These are phyloP conservation scores for Brachyptera risi DNA, from an alignment of 2,888 invertebrate genomes.

Conservation along the genomic window DNA sequence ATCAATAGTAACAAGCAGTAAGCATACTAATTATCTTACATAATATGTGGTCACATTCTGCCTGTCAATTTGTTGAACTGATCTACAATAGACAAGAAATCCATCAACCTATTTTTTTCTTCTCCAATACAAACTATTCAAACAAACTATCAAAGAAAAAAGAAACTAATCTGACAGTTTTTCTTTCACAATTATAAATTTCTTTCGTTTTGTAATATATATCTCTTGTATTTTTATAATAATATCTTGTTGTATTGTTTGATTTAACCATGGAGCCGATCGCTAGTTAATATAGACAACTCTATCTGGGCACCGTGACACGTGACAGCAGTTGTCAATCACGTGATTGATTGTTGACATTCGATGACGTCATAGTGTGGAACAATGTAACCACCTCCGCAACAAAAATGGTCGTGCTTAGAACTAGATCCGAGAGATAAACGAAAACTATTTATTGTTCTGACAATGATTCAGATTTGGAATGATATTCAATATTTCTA, in stretches of 20 bases:
- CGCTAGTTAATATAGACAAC: constrained; percentile 15
- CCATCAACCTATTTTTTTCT: not conserved
- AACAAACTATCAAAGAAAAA: not conserved
- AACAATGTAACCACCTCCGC: not conserved
- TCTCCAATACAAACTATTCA: not conserved
- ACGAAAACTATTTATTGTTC: no score
- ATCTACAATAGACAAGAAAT: no score
- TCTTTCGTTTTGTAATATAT: not conserved
- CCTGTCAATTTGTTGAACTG: no score
- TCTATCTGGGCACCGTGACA: constrained; percentile 3
- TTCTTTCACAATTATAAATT: constrained; percentile 14
- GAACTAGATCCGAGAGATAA: not conserved
- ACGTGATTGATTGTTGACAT: constrained; percentile 12
- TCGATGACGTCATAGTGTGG: not conserved
- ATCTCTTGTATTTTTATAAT: constrained; percentile 7
- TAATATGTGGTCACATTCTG: no score
- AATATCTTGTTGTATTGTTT: constrained; percentile 5
- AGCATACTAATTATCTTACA: no score
- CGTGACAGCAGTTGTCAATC: constrained; percentile 9
- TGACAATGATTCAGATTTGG: no score
- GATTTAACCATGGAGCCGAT: no score
- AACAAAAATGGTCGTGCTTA: not conserved
- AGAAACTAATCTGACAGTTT: not conserved
- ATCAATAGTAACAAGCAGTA: no score
- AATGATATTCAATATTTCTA: no score